Evolutionary conservation across 2,797 vertebrate species (phyloP), one percentile per base, ranked within the genome.

Genomic region (Myioborus miniatus): DNA sequence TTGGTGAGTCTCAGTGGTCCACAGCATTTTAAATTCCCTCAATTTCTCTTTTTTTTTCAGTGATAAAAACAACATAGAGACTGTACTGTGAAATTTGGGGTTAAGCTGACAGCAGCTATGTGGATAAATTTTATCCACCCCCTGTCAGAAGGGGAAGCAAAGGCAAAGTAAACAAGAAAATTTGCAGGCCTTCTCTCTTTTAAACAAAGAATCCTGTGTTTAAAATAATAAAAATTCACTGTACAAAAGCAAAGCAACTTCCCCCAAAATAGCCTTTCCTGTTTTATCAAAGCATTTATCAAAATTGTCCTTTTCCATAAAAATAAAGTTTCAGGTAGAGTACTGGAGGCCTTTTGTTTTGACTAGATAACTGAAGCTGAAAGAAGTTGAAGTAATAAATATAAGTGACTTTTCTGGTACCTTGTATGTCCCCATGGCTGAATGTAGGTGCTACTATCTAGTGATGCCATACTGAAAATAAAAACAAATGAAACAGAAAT

Each of bases 141-240:
- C 24, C 26, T 83, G 80, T 84, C 80, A 95, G 85, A 96, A 93
- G 47, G 41, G 62, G 72, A 97, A 94, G 90, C 46, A 80, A 96
- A 95, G 63, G 90, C 46, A 80, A 96, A 95, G 63, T 75, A 89
- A 96, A 91, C 71, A 93, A 92, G 72, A 92, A 95, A 95, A 93
- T 85, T 83, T 87, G 56, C 81, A 94, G 89, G 32, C 83, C 69
- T 85, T 89, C 62, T 91, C 56, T 97, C 49, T 81, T 95, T 94
- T 93, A 97, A 97, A 97, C 95, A 97, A 97, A 97, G 87, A 58
- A 34, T 83, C 80, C 68, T 83, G 49, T 95, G 93, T 97, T 96
- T 96, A 95, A 96, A 97, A 92, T 94, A 94, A 95, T 83, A 95
- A 95, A 94, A 93, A 90, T 94, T 81, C 90, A 90, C 74, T 29